These are phyloP conservation scores for Yasuhikotakia modesta DNA, from an alignment of 2,797 vertebrate genomes.

Conservation along the genomic window DNA sequence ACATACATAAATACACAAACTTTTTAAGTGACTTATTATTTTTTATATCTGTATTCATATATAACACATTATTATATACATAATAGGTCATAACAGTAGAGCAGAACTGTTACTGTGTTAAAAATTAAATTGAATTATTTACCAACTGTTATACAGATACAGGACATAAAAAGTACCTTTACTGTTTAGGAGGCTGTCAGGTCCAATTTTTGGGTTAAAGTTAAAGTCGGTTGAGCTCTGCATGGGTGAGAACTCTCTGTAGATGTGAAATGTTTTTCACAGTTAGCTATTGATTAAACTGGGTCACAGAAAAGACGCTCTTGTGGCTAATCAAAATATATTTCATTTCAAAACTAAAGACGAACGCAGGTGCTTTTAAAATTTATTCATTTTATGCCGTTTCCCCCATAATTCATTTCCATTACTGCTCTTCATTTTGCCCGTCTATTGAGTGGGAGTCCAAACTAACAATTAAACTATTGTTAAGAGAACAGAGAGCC, in stretches of 20 bases:
- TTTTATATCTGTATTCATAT: too few relatives aligned
- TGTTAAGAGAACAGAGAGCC: conserved; percentile 76
- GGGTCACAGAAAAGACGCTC: conserved; percentile 17
- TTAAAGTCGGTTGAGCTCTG: not conserved
- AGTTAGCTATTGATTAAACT: conserved; percentile 16
- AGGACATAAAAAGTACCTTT: too few relatives aligned
- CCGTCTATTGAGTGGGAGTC: conserved; percentile 71
- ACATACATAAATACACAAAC: too few relatives aligned
- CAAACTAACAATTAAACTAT: conserved; percentile 79
- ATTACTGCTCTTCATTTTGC: conserved; percentile 74
- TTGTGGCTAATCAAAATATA: conserved; percentile 25
- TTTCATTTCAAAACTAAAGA: conserved; percentile 14
- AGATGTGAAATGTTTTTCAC: not conserved
- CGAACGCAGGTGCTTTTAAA: conserved; percentile 75
- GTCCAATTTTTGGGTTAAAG: not conserved
- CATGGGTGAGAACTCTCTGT: not conserved
- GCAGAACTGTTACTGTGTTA: too few relatives aligned
- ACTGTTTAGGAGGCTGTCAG: not conserved
- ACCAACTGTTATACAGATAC: too few relatives aligned
- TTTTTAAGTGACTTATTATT: too few relatives aligned
- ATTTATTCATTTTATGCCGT: conserved; percentile 73
- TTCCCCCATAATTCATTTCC: conserved; percentile 64
- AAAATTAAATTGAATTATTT: too few relatives aligned
- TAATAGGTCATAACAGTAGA: too few relatives aligned
- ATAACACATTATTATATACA: too few relatives aligned